Base-by-base conservation (phyloP, 2,113 vertebrate species). In the Eonycteris spelaea region DNA sequence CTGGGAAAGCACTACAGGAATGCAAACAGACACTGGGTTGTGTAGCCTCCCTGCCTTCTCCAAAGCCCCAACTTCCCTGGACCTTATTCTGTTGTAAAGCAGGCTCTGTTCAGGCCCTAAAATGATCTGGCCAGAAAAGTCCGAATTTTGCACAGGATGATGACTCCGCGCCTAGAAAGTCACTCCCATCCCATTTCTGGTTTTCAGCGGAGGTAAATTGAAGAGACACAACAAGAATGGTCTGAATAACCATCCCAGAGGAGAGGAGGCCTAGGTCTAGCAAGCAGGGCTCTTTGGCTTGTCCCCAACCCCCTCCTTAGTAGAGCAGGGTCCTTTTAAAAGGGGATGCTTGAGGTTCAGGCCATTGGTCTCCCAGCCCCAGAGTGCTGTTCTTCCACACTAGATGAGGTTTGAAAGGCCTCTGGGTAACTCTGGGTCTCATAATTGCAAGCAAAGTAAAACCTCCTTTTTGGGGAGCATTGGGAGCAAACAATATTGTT, bases 1-100 rank as follows among this genome's bases (percentile, higher is more conserved):
- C 45, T 57, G 79, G 70, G 75, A 95, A 96, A 96, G 48, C 53
- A 92, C 79, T 71, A 70, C 51, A 84, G 43, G 78, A 70, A 71
- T 94, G 65, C 53, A 55, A 80, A 82, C 12, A 11, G 33, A 82
- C 57, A 35, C 38, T 78, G 48, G 16, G 63, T 61, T 82, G 40
- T 85, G 77, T 51, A 55, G 33, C 22, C 35, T 48, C 18, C n/a
- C 79, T 26, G 48, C 65, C 43, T 73, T 83, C 14, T 53, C 59
- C 40, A 86, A 83, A 63, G 13, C 15, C 6, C 63, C 73, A 71
- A 53, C 13, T 70, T 70, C 35, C 18, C 28, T 30, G 67, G 59
- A n/a, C 45, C 57, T 19, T 14, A 73, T 26, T 89, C 40, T 33
- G 7, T 8, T 88, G 35, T 77, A 65, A 93, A 35, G 33, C 65